A percentile compares a stretch with the other conserved stretches of the same genome.
phyloP scores from a whole-genome alignment of 1,140 invertebrate genomes.

The Paraescarpia echinospica region DNA sequence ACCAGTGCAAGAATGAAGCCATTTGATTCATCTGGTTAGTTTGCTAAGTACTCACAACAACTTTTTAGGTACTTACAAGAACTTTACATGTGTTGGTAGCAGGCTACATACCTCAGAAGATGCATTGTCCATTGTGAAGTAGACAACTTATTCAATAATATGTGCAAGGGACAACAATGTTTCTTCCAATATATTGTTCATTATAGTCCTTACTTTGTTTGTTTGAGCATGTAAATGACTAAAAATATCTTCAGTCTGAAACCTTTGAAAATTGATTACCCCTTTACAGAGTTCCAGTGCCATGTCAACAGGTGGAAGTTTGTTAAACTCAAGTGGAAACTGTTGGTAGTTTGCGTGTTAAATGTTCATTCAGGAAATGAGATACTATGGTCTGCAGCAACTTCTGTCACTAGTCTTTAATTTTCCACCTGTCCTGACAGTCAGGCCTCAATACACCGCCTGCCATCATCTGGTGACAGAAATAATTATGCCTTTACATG shows the following conservation, averaged over 20 bases:
- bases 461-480: neutral
- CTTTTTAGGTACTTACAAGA: neutral
- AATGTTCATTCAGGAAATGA: neutral
- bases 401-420: neutral
- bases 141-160: neutral
- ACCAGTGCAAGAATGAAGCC: neutral
- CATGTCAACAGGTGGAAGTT: neutral
- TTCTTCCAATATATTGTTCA: neutral
- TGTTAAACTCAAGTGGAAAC: neutral
- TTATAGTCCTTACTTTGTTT: neutral
- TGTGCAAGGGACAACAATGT: neutral
- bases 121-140: neutral
- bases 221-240: neutral
- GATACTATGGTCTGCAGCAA: neutral
- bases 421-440: neutral
- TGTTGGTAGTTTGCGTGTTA: neutral
- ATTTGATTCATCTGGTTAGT: neutral
- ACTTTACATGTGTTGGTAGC: neutral
- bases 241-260: neutral
- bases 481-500: neutral
- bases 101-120: neutral
- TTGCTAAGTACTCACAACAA: neutral
- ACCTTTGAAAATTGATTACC: too few species aligned
- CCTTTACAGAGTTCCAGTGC: too few species aligned
- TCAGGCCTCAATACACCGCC: neutral